phyloP scores from a whole-genome alignment of 2,888 invertebrate genomes.

The Coleophora deauratella region DNA sequence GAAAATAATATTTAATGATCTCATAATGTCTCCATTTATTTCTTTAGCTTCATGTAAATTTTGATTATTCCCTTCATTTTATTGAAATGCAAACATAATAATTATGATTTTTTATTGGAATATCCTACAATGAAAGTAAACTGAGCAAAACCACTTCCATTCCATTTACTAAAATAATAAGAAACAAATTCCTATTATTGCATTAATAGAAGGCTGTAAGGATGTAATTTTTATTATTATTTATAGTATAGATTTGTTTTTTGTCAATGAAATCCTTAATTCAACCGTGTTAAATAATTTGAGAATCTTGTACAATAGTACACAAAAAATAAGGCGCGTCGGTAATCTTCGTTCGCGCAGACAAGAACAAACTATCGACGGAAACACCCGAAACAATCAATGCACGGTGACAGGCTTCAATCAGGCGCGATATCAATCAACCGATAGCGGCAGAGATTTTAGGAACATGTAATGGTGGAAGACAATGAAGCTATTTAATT shows the following conservation, averaged over 20 bases:
- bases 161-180: background rate
- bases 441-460: too few relatives aligned
- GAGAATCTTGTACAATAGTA: too few relatives aligned
- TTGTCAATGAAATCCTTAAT: background rate
- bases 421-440: too few relatives aligned
- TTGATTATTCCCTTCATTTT: constrained; percentile 16
- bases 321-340: too few relatives aligned
- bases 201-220: background rate
- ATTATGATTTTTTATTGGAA: background rate
- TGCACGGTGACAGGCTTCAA: too few relatives aligned
- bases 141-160: background rate
- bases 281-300: background rate
- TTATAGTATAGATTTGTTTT: too few relatives aligned
- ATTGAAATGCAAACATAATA: constrained; percentile 15
- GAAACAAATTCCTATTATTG: background rate
- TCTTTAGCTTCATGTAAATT: constrained; percentile 29
- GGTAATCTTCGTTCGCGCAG: too few relatives aligned
- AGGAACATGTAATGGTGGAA: too few relatives aligned
- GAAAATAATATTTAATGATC: constrained; percentile 55
- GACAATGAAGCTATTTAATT: too few relatives aligned
- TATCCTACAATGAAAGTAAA: constrained; percentile 1
- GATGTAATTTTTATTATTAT: too few relatives aligned
- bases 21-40: constrained; percentile 55
- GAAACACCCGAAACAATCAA: too few relatives aligned
- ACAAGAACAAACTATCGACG: too few relatives aligned